Base-by-base conservation (phyloP, 2,888 invertebrate species). In the Drosophila helvetica region DNA sequence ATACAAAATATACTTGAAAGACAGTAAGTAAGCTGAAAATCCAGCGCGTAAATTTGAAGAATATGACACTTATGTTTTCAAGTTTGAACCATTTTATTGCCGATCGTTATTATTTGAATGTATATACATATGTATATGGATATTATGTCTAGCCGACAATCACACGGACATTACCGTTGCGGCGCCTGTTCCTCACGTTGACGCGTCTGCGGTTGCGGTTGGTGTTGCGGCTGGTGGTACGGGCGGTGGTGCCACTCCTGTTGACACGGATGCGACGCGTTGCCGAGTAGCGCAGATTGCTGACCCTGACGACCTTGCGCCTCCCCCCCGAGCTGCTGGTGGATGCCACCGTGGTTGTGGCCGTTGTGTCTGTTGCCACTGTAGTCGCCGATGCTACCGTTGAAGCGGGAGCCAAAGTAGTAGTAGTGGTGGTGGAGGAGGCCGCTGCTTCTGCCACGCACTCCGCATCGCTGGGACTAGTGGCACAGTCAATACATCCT, bases 371-470 rank as follows among this genome's bases (percentile, higher is more conserved):
- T 5, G 67, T 38, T 19, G 52, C n/a, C 8, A 1, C 19, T 9
- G 33, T 18, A 6, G 33, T 27, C 30, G 30, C 42, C 25, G 30
- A 25, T 12, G 52, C 48, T 15, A 12, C 18, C 9, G 68, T 19
- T 1, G 33, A 19, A 1, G 15, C 1, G 17, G 55, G 15, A 6
- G 66, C 50, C 18, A 6, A 2, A 1, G 71, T 70, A 33, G 59
- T n/a, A 10, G 43, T 43, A 1, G 71, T 70, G 25, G 59, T n/a
- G 15, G 43, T 43, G 7, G 43, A n/a, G 4, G 25, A 2, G 30
- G 51, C 55, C 1, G 70, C 60, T 4, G 68, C 72, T 43, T 60
- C 68, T 1, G 71, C 68, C n/a, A 71, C 19, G 33, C 68, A 68
- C 33, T 68, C 68, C 1, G 52, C 45, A 19, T 69, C 1, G 3